Evolutionary conservation across 2,888 invertebrate genomes (phyloP).

Genomic region (Keiferia lycopersicella): DNA sequence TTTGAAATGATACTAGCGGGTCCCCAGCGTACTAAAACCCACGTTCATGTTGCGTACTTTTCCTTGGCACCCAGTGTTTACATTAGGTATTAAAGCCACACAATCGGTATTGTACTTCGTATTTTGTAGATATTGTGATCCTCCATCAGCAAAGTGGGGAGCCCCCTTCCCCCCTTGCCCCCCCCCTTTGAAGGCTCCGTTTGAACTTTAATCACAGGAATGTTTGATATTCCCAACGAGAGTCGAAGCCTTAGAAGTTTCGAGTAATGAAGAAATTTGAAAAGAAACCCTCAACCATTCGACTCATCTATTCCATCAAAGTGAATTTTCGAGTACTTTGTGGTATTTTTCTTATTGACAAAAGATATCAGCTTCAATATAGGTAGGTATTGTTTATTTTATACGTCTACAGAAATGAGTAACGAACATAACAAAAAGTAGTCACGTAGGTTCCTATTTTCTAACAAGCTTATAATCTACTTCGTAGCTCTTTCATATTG

Average conservation of each 20-base stretch:
- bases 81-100: slow-evolving; percentile 18
- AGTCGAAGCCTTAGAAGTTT: not conserved
- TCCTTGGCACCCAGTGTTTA: slow-evolving; percentile 27
- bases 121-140: slow-evolving; percentile 31
- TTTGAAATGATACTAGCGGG: too few species aligned
- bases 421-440: too few species aligned
- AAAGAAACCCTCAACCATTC: slow-evolving; percentile 10
- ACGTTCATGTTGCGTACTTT: not conserved
- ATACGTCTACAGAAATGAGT: not conserved
- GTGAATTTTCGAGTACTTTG: not conserved
- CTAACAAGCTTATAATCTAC: not conserved
- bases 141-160: slow-evolving; percentile 30
- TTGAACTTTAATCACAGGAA: slow-evolving; percentile 27
- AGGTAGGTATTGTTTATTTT: not conserved
- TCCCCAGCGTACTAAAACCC: too few species aligned
- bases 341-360: not conserved
- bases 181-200: slow-evolving; percentile 24
- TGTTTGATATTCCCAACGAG: slow-evolving; percentile 15
- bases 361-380: not conserved
- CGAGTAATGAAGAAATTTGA: slow-evolving; percentile 22
- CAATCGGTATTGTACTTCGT: slow-evolving; percentile 20
- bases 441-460: not conserved
- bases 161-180: not conserved
- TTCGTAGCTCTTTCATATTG: not conserved
- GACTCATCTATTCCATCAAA: not conserved